A percentile compares a stretch with the other conserved stretches of the same genome.
Conservation (phyloP, 2,113 vertebrate species). For the Anolis carolinensis region DNA sequence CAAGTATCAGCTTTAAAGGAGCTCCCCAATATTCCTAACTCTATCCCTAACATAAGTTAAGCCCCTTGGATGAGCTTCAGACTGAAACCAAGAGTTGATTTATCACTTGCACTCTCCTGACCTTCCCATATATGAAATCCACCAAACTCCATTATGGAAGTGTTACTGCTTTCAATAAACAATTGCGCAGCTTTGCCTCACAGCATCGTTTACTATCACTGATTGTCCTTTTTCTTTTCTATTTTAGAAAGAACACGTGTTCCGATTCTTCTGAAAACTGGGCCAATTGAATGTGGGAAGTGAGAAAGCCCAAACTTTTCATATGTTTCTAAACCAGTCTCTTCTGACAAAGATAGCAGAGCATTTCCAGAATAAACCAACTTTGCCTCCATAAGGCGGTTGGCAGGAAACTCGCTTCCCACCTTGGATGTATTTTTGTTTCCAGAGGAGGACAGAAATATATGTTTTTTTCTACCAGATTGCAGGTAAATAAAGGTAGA, state of each 20-base stretch:
- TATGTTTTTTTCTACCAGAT: not conserved
- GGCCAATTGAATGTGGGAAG: not conserved
- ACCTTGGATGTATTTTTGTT: slow-evolving; percentile 12
- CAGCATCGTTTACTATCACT: not conserved
- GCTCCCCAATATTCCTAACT: too few relatives aligned
- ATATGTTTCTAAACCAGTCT: not conserved
- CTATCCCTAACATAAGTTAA: too few relatives aligned
- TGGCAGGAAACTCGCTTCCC: slow-evolving; percentile 29
- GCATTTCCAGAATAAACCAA: not conserved
- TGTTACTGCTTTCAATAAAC: too few relatives aligned
- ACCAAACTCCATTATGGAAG: too few relatives aligned
- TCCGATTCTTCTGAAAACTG: not conserved
- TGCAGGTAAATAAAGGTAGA: slow-evolving; percentile 11
- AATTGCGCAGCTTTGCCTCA: not conserved
- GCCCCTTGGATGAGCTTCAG: too few relatives aligned
- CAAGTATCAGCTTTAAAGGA: too few relatives aligned
- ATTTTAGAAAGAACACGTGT: not conserved
- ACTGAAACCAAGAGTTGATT: too few relatives aligned
- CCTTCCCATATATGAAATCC: too few relatives aligned
- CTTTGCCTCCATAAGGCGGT: slow-evolving; percentile 5
- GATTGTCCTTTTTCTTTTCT: not conserved
- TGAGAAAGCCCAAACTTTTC: not conserved
- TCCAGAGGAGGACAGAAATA: slow-evolving; percentile 17
- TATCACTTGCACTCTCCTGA: too few relatives aligned
- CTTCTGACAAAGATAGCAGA: not conserved